Evolutionary conservation across 2,888 invertebrate species (phyloP), one percentile per base, ranked within the genome.

Genomic region (Notodonta ziczac): DNA sequence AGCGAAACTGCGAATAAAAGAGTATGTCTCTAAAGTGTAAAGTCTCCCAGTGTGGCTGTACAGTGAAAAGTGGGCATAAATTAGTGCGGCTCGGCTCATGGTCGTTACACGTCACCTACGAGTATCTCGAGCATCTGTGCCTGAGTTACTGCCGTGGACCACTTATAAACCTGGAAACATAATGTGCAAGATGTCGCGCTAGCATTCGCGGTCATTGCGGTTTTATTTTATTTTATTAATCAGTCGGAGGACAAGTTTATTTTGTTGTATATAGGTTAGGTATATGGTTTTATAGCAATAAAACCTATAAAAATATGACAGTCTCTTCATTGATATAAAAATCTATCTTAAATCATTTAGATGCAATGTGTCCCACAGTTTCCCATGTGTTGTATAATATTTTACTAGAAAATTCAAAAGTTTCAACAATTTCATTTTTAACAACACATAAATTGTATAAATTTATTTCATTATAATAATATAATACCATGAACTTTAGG

Each of bases 61-160:
- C 64, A 58, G 65, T 63, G 70, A 67, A 73, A 75, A 75, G 70
- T 75, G 70, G 61, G 68, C 70, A 73, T 75, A 75, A 75, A 75
- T 75, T 75, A 73, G 62, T 62, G 56, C 59, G 58, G 56, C 61
- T 57, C 63, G 62, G 62, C 68, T 70, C 58, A 66, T 68, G 65
- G 64, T 66, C 67, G 71, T 75, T 80, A 78, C 82, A 77, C 77
- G 78, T 82, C 84, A 83, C 80, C 81, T 80, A n/a, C n/a, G n/a
- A n/a, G n/a, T n/a, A 84, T 84, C 82, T 75, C 55, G 60, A 72
- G 62, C 83, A 84, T 80, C 82, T 84, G 84, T 74, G 79, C 65
- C 53, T 73, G 80, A 84, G 81, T 82, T 83, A 83, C 78, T 71
- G 71, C 69, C 66, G 0, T 73, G 75, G 73, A 72, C 77, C 76